Percentiles rank a stretch among this genome's conserved stretches.
Conservation (phyloP, 2,888 invertebrate genomes). For the Rhaphigaster nebulosa region DNA sequence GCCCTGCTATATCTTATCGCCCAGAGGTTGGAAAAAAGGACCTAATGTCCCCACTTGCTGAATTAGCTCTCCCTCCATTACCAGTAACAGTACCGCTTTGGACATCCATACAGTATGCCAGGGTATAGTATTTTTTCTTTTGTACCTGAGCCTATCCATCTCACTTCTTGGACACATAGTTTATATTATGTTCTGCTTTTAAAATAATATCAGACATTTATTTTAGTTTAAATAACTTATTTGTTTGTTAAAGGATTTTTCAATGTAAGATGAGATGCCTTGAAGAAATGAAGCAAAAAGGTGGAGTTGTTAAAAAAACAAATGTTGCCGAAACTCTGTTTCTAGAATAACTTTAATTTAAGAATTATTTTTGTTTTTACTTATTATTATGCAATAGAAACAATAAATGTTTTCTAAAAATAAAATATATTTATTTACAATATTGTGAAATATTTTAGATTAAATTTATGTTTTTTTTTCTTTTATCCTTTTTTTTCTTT, state of each 20-base stretch:
- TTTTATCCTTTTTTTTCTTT: too few relatives aligned
- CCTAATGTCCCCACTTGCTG: too few relatives aligned
- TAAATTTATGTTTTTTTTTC: too few relatives aligned
- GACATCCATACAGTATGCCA: too few relatives aligned
- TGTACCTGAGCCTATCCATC: too few relatives aligned
- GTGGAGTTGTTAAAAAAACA: slow-evolving; percentile 74
- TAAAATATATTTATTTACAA: background rate
- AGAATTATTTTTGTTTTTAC: background rate
- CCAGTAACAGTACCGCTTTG: too few relatives aligned
- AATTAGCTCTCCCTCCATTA: too few relatives aligned
- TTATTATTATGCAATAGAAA: background rate
- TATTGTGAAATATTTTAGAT: background rate
- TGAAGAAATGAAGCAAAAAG: slow-evolving; percentile 71
- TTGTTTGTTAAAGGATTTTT: slow-evolving; percentile 69
- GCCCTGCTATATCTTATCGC: too few relatives aligned
- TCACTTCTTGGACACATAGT: too few relatives aligned
- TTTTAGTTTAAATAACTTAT: background rate
- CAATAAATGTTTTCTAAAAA: background rate
- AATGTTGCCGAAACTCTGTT: slow-evolving; percentile 77
- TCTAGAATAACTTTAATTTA: slow-evolving; percentile 13
- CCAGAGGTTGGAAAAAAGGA: too few relatives aligned
- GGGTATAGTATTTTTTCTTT: too few relatives aligned
- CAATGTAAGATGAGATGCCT: slow-evolving; percentile 73
- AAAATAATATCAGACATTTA: background rate
- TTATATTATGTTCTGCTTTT: background rate